A percentile compares a stretch with the other conserved stretches of the same genome.
Evolutionary conservation across 2,888 invertebrate genomes (phyloP).

Genomic region (Synanthedon myopaeformis): DNA sequence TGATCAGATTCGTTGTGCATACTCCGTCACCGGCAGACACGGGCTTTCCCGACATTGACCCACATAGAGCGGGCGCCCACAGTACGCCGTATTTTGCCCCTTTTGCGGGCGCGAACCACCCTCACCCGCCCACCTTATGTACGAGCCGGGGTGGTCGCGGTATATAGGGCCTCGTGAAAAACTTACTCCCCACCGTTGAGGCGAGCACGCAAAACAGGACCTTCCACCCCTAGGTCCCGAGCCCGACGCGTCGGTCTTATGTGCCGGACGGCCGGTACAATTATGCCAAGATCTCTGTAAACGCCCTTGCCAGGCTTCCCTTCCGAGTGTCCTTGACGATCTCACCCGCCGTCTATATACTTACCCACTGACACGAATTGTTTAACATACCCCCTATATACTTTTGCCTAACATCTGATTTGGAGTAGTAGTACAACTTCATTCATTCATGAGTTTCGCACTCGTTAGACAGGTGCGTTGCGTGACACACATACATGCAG

Average conservation of each 20-base stretch:
- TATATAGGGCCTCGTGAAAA: slow-evolving; percentile 70
- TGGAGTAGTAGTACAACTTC: slow-evolving; percentile 12
- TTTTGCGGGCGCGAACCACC: slow-evolving; percentile 71
- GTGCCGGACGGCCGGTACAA: slow-evolving; percentile 27
- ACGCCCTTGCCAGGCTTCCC: slow-evolving; percentile 39
- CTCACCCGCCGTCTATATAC: slow-evolving; percentile 42
- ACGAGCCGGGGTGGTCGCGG: slow-evolving; percentile 69
- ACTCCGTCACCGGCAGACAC: slow-evolving; percentile 69
- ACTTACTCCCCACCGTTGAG: slow-evolving; percentile 64
- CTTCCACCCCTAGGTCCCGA: slow-evolving; percentile 56
- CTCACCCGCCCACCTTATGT: slow-evolving; percentile 66
- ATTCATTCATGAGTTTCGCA: slow-evolving; percentile 8
- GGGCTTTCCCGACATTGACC: slow-evolving; percentile 73
- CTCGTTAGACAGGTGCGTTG: background rate
- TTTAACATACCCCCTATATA: slow-evolving; percentile 11
- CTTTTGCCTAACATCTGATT: background rate
- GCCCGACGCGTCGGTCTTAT: slow-evolving; percentile 51
- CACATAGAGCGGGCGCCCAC: slow-evolving; percentile 70
- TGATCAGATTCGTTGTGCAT: slow-evolving; percentile 71
- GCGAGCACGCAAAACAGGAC: slow-evolving; percentile 68
- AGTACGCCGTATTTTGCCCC: slow-evolving; percentile 72
- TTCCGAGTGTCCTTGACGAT: slow-evolving; percentile 40
- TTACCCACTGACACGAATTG: slow-evolving; percentile 28
- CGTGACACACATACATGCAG: no score
- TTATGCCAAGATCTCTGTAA: slow-evolving; percentile 34